Evolutionary conservation across 2,888 invertebrate genomes (phyloP).

Genomic region (Muscina levida): DNA sequence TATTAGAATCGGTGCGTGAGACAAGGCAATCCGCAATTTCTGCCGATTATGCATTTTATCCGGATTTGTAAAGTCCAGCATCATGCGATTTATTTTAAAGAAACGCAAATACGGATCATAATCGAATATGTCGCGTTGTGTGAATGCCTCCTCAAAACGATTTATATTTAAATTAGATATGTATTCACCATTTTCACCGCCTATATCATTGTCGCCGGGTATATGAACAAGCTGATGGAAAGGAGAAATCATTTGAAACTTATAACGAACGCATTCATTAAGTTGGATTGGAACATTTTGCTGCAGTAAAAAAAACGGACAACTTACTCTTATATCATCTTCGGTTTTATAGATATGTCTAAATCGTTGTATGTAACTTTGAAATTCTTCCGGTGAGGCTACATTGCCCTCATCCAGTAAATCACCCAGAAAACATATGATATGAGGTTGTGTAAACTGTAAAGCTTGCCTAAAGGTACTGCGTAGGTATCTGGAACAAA

Average conservation of each 20-base stretch:
- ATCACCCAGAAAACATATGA: slow-evolving; percentile 95
- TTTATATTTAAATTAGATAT: slow-evolving; percentile 84
- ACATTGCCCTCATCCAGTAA: slow-evolving; percentile 96
- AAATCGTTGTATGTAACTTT: slow-evolving; percentile 88
- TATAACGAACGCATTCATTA: slow-evolving; percentile 5
- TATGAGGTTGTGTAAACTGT: slow-evolving; percentile 88
- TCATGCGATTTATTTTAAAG: slow-evolving; percentile 88
- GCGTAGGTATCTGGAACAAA: slow-evolving; percentile 84
- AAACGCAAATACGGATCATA: slow-evolving; percentile 83
- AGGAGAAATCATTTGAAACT: slow-evolving; percentile 73
- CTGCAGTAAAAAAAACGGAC: not conserved
- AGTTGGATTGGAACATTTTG: not conserved
- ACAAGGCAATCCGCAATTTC: slow-evolving; percentile 82
- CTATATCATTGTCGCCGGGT: slow-evolving; percentile 98
- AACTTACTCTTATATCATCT: slow-evolving; percentile 72
- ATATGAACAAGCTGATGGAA: slow-evolving; percentile 88
- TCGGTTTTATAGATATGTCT: slow-evolving; percentile 81
- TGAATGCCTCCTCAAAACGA: slow-evolving; percentile 88
- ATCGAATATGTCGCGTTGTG: slow-evolving; percentile 84
- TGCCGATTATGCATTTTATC: slow-evolving; percentile 79
- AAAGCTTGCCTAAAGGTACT: slow-evolving; percentile 89
- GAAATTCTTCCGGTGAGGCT: slow-evolving; percentile 86
- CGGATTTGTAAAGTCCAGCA: slow-evolving; percentile 83
- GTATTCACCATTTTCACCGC: slow-evolving; percentile 92
- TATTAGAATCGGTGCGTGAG: slow-evolving; percentile 85